Percentiles rank a stretch among this genome's conserved stretches.
Conservation (phyloP, 2,113 vertebrate species). For the Xyliphius kryptos region DNA sequence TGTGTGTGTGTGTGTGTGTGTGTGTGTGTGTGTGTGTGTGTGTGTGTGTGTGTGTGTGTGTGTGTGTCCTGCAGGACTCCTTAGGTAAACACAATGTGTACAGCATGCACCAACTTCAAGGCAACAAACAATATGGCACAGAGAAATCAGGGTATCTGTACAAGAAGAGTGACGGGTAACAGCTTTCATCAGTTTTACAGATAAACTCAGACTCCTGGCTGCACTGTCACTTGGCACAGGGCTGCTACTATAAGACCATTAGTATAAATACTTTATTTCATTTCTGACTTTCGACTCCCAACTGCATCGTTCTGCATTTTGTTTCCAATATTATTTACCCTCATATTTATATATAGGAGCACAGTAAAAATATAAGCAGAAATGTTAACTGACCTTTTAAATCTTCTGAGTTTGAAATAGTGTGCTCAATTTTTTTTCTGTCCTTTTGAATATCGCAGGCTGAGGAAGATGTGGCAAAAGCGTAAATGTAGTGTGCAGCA, state of each 20-base stretch:
- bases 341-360: background rate
- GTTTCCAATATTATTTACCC: slow-evolving; percentile 10
- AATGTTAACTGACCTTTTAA: background rate
- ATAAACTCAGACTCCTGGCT: no score
- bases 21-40: slow-evolving; percentile 8
- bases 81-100: slow-evolving; percentile 54
- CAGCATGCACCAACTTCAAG: slow-evolving; percentile 66
- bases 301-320: no score
- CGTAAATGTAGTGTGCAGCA: slow-evolving; percentile 63
- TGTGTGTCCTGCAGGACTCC: slow-evolving; percentile 49
- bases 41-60: slow-evolving; percentile 18
- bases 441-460: slow-evolving; percentile 43
- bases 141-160: slow-evolving; percentile 61
- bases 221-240: no score
- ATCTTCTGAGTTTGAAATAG: background rate
- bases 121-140: slow-evolving; percentile 60
- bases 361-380: background rate
- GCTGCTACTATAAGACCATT: no score
- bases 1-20: slow-evolving; percentile 10
- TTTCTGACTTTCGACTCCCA: background rate
- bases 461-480: slow-evolving; percentile 70
- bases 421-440: background rate
- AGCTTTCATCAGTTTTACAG: background rate
- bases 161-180: slow-evolving; percentile 67
- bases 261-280: background rate